Percentiles rank a stretch among this genome's conserved stretches.
These are phyloP conservation scores for Chelonoidis abingdonii DNA, from an alignment of 2,113 vertebrate species.

Conservation along the genomic window DNA sequence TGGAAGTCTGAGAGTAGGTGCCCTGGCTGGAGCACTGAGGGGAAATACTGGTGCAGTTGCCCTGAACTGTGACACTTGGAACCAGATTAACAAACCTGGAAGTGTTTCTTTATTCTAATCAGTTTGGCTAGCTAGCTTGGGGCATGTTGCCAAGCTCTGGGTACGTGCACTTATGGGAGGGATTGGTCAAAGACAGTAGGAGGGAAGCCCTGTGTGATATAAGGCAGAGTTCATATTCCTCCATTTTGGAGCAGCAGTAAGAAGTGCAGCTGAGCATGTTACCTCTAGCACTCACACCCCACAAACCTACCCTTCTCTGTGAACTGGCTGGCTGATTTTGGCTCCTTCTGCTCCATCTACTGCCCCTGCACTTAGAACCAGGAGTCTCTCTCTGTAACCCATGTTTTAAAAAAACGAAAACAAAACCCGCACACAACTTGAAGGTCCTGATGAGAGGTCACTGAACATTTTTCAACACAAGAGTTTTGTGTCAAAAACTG, in stretches of 20 bases:
- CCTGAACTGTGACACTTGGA: neutral
- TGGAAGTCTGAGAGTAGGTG: neutral
- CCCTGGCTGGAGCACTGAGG: neutral
- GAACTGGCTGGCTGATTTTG: no score
- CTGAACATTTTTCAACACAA: neutral
- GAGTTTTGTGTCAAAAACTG: neutral
- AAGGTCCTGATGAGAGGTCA: neutral
- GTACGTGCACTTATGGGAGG: neutral
- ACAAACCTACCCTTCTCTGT: neutral
- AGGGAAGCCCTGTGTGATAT: neutral
- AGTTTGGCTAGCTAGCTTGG: neutral
- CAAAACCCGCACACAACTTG: neutral
- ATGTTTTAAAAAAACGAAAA: neutral
- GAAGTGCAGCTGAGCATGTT: neutral
- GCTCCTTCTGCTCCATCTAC: neutral
- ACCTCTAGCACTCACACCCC: neutral
- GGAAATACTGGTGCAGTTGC: neutral
- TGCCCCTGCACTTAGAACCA: neutral
- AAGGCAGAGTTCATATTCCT: neutral
- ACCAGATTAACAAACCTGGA: neutral
- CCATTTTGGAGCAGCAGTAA: neutral
- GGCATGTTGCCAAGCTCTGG: neutral
- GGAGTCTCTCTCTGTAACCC: neutral
- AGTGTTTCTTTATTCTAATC: neutral
- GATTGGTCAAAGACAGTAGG: neutral